A percentile compares a stretch with the other conserved stretches of the same genome.
Evolutionary conservation across 1,140 invertebrate genomes (phyloP).

Genomic region (Aphaenogaster ashmeadi): DNA sequence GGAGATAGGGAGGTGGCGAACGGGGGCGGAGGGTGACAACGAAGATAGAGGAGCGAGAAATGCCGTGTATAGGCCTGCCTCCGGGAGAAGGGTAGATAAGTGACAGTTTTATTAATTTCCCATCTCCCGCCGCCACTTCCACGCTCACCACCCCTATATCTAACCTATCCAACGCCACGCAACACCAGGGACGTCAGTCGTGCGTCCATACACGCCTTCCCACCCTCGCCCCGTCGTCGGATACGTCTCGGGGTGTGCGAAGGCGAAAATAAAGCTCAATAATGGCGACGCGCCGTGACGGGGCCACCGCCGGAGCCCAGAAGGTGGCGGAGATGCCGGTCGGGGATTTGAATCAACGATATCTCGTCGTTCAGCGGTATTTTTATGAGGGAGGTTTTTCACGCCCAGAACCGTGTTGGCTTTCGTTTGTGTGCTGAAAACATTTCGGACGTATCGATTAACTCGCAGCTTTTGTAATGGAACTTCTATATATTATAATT

Average conservation of each 20-base stretch:
- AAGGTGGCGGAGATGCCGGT: slow-evolving; percentile 31
- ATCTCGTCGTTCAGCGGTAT: slow-evolving; percentile 37
- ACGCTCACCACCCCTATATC: slow-evolving; percentile 66
- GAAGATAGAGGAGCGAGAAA: slow-evolving; percentile 71
- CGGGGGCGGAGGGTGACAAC: slow-evolving; percentile 46
- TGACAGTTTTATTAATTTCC: slow-evolving; percentile 93
- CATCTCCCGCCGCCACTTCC: slow-evolving; percentile 86
- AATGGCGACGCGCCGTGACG: slow-evolving; percentile 79
- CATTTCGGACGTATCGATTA: background rate
- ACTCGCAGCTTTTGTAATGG: background rate
- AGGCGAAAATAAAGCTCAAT: slow-evolving; percentile 83
- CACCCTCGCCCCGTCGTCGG: background rate
- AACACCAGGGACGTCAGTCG: slow-evolving; percentile 75
- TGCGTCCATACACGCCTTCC: slow-evolving; percentile 70
- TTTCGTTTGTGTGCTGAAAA: background rate
- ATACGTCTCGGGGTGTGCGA: slow-evolving; percentile 35
- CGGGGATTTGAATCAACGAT: slow-evolving; percentile 57
- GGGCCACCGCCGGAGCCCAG: slow-evolving; percentile 46
- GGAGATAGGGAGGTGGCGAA: background rate
- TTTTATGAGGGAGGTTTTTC: slow-evolving; percentile 33
- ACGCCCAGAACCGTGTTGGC: background rate
- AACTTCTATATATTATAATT: background rate
- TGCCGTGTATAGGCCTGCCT: slow-evolving; percentile 72
- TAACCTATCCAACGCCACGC: slow-evolving; percentile 67
- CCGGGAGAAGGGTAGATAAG: slow-evolving; percentile 87